phyloP scores from a whole-genome alignment of 2,797 vertebrate species.

The Brachyrhaphis roseni region DNA sequence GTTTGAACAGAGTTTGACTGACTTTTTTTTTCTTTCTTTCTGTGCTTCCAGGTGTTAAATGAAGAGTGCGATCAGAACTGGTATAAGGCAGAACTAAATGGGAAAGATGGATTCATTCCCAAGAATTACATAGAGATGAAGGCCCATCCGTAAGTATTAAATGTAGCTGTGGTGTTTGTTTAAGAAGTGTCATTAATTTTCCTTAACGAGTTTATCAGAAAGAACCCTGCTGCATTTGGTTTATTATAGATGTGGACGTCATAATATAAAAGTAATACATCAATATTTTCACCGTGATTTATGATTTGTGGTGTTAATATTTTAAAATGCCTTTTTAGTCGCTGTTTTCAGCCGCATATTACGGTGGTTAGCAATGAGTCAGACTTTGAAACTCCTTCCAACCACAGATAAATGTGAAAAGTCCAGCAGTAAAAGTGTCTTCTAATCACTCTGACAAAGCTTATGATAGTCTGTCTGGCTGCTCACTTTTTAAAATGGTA shows the following conservation, averaged over 20 bases:
- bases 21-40: background rate
- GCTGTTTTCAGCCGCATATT: background rate
- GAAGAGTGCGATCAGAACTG: constrained; percentile 99
- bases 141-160: constrained; percentile 93
- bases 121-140: constrained; percentile 99
- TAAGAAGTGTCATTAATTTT: background rate
- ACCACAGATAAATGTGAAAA: background rate
- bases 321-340: background rate
- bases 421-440: background rate
- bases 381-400: background rate
- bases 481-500: background rate
- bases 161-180: background rate
- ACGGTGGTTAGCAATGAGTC: background rate
- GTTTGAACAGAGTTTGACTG: background rate
- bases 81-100: constrained; percentile 98
- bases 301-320: background rate
- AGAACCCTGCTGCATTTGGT: background rate
- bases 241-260: background rate
- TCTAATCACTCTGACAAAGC: background rate
- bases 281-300: background rate
- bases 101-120: constrained; percentile 98
- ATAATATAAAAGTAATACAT: background rate
- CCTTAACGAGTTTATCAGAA: background rate
- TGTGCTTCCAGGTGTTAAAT: constrained; percentile 90
- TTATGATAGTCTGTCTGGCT: background rate